Evolutionary conservation across 2,797 vertebrate species (phyloP), one percentile per base, ranked within the genome.

Genomic region (Xiphophorus birchmanni): DNA sequence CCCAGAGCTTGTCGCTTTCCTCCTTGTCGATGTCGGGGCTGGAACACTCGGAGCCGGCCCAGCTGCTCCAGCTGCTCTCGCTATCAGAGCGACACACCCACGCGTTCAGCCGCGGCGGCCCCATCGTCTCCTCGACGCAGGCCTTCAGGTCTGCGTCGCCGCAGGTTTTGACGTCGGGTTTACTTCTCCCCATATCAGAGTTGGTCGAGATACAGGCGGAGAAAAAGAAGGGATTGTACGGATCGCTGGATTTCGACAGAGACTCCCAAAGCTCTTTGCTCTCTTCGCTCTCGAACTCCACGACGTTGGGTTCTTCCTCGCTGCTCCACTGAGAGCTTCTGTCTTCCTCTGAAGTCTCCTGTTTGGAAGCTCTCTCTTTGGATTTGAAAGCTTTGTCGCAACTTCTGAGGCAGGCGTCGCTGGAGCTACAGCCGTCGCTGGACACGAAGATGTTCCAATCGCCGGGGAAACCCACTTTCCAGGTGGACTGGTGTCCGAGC

Each of bases 381-480:
- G 75, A 10, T 44, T 83, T 85, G 73, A 74, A 82, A 65, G 63
- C 73, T n/a, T 82, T 78, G 48, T 90, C 83, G 0, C 52, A 17
- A 23, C 54, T 85, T 52, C 82, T 87, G 8, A 73, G 63, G 40
- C 84, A 85, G 74, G 76, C 0, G 52, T 93, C 84, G 54, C 73
- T 85, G 0, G 91, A 86, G 17, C 82, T 10, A 0, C 89, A 88
- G 63, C 85, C 74, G 26, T 96, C 94, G 5, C 90, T 89, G 0
- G 94, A 93, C 35, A 93, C 87, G 8, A 95, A 94, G 81, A 96
- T 87, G 84, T 95, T 95, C 95, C 95, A 96, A 86, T 96, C 95
- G 0, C 92, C 83, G 0, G 89, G 88, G 71, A 95, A 95, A 29
- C 93, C 94, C 82, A 95, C 85, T 18, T 95, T 94, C 96, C 95